These are phyloP conservation scores for Rhinolophus ferrumequinum DNA, from an alignment of 2,113 vertebrate species.

Conservation along the genomic window DNA sequence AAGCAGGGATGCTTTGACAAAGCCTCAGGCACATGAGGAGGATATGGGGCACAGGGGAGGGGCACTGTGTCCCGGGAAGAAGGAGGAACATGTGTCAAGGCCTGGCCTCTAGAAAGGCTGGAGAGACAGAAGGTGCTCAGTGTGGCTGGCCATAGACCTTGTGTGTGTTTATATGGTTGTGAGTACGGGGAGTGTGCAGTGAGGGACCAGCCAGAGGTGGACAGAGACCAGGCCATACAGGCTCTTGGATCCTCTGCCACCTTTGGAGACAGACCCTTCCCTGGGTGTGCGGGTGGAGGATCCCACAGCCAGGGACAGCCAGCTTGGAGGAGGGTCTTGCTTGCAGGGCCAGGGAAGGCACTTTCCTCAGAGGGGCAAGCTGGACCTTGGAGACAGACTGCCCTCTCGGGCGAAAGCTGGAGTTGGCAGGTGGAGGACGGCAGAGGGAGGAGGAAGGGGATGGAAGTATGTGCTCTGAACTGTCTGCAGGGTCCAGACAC, in stretches of 20 bases:
- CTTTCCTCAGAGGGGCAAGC: background rate
- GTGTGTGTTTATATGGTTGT: background rate
- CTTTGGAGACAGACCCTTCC: background rate
- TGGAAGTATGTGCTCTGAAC: background rate
- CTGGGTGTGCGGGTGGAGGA: no score
- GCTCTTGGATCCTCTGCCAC: background rate
- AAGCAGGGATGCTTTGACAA: background rate
- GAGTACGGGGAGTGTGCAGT: fast-evolving
- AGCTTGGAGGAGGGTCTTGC: background rate
- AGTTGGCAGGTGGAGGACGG: background rate
- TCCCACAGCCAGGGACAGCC: background rate
- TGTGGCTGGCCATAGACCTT: fast-evolving
- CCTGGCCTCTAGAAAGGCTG: background rate
- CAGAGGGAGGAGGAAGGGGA: background rate
- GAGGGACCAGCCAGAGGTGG: background rate
- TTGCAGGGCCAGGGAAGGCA: background rate
- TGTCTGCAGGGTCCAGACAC: no score
- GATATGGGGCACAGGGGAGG: background rate
- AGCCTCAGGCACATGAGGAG: background rate
- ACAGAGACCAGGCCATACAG: background rate
- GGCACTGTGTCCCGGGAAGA: background rate
- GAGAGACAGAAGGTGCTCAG: background rate
- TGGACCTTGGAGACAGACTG: background rate
- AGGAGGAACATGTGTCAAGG: background rate
- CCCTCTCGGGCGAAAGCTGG: background rate